Base-by-base conservation (phyloP, 1,140 invertebrate genomes). In the Macrocentrus cingulum region DNA sequence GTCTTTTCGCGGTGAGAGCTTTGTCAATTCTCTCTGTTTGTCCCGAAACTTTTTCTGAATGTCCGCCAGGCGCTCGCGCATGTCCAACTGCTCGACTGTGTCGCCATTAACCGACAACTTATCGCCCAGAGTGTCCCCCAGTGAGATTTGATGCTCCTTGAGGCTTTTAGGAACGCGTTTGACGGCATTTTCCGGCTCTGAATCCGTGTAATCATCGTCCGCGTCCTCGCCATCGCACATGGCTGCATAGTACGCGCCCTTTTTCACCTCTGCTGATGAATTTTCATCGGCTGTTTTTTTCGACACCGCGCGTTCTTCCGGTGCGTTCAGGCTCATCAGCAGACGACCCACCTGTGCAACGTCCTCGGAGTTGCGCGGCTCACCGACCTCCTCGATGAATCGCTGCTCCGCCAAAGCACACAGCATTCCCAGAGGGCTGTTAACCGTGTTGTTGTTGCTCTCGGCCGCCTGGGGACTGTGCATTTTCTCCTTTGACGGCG, bases 371-470 rank as follows among this genome's bases (percentile, higher is more conserved):
- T 3, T 41, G 22, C 48, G 56, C 64, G 60, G 42, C 45, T 63
- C 52, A 52, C 75, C 83, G 2, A 81, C 84, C 73, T 91, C 89
- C 67, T 91, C 90, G 75, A 89, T 85, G 56, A 91, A 88, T 52
- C 90, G 83, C 66, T 93, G 91, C 67, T 94, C 91, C 0, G 91
- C 92, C 19, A 94, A 75, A 1, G 91, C 91, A 74, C 92, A 94
- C 2, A 95, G 72, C 19, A 95, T 74, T 53, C 89, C 89, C 18
- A 95, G 75, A 0, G 91, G 90, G 57, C 87, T 77, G 20, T 74
- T 88, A 1, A 90, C 81, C 8, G 74, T 80, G 62, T 83, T 82
- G 39, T 72, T 80, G 15, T 66, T 77, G 48, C 37, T 80, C 67
- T 75, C 77, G 53, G 55, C 11, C 41, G 59, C 2, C 59, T 62